Evolutionary conservation across 2,113 vertebrate genomes (phyloP).

Genomic region (pig (Sus scrofa)): T2T-Sscrofa CM000822.6:47740501-47741000

Average conservation of each 20-base stretch:
- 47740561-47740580: not conserved
- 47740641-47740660: not conserved
- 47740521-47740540: not conserved
- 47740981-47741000: not conserved
- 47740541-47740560: not conserved
- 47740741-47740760: not conserved
- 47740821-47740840: not conserved
- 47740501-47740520: slow-evolving; percentile 53
- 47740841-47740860: not conserved
- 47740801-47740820: not conserved
- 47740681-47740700: fast-evolving
- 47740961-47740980: not conserved
- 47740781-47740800: not conserved
- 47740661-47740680: not conserved
- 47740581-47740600: not conserved
- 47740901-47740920: fast-evolving
- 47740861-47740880: not conserved
- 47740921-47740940: not conserved
- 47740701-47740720: not conserved
- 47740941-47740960: not conserved
- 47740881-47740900: not conserved
- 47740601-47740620: not conserved
- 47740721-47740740: not conserved
- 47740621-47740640: not conserved
- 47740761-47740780: not conserved